Conservation (phyloP, 2,113 vertebrate species). For the Periophthalmodon schlosseri region DNA sequence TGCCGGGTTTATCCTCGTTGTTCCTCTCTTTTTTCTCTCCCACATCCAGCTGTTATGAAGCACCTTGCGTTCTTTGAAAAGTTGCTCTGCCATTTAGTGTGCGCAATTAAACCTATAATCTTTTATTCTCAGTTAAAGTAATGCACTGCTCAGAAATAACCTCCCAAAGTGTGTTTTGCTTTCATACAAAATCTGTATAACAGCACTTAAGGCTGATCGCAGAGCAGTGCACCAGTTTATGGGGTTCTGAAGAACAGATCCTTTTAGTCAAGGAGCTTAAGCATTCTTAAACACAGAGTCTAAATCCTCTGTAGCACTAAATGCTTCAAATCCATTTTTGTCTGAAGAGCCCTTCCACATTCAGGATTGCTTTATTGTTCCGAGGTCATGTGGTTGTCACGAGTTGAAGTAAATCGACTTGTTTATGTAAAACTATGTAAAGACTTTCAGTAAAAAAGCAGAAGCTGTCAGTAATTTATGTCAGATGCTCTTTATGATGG, state of each 20-base stretch:
- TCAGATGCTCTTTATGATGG: no score
- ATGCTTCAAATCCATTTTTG: constrained; percentile 23
- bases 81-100: constrained; percentile 18
- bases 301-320: constrained; percentile 21
- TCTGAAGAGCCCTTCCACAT: background rate
- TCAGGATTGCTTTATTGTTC: constrained; percentile 3
- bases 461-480: background rate
- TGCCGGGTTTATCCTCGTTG: constrained; percentile 22
- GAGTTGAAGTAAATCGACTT: background rate
- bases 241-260: constrained; percentile 44
- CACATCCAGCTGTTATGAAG: constrained; percentile 21
- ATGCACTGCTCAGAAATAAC: background rate
- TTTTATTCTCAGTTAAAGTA: background rate
- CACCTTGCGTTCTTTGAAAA: constrained; percentile 1
- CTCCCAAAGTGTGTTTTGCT: background rate
- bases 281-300: constrained; percentile 26
- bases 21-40: constrained; percentile 4
- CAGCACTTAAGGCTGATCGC: constrained; percentile 10
- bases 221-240: constrained; percentile 17
- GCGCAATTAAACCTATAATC: constrained; percentile 13
- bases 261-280: constrained; percentile 45
- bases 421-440: background rate
- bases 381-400: background rate
- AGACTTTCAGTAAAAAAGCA: background rate
- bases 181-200: background rate